Evolutionary conservation across 2,797 vertebrate species (phyloP), one percentile per base, ranked within the genome.

Genomic region (Heliangelus exortis): DNA sequence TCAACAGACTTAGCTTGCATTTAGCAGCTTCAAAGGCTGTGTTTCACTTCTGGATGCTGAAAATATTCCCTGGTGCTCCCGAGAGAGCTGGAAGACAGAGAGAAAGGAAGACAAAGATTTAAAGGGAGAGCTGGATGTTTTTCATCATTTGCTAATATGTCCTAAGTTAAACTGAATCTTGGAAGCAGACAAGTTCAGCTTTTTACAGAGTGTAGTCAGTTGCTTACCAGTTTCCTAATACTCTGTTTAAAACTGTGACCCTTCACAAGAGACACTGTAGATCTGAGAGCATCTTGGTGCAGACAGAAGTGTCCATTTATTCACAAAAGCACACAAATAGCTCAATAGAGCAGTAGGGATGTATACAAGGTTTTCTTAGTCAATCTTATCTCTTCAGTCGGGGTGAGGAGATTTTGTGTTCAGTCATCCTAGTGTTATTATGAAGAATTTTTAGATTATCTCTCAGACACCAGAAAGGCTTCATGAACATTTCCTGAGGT

Each of bases 321-420:
- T 89, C 80, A 66, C 59, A 67, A 83, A 95, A 93, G 74, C 85
- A 77, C 41, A 92, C 8, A 79, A 69, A 10, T 9, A 63, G 63
- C 73, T 71, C 50, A 48, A 69, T n/a, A 84, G 84, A 96, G 51
- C 34, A 96, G 66, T 34, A 91, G 74, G 57, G 95, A 83, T 39
- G 69, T 79, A 94, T 91, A 62, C 28, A 94, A 95, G 62, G 86
- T 92, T 96, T 94, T 96, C 78, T 92, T 96, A 89, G 34, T 41
- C 75, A 95, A 68, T 95, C 82, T 92, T 67, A 81, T n/a, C 50
- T 78, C 55, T 89, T 90, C 85, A 90, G 54, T 23, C 83, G 36
- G 57, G 19, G 51, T 76, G 62, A 92, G 34, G 75, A 82, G 72
- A 90, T 87, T 36, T 76, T 89, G 51, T 83, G 31, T 82, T 95